Evolutionary conservation across 2,797 vertebrate genomes (phyloP), one percentile per base, ranked within the genome.

Genomic region (Aeoliscus strigatus): DNA sequence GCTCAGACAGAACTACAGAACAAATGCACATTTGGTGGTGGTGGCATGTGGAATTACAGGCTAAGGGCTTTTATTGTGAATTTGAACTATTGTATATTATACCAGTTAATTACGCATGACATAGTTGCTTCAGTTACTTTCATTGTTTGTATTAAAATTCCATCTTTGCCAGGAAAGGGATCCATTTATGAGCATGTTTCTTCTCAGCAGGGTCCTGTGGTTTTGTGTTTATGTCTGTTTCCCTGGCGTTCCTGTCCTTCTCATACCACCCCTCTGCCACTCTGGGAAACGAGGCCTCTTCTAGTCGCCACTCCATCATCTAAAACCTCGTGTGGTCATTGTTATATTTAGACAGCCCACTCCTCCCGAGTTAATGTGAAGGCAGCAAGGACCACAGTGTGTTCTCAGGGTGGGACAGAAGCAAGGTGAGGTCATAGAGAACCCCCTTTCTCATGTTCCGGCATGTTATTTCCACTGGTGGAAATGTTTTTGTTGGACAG

Each of bases 191-290:
- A 78, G 73, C 78, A 60, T 59, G 49, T 61, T 51, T 65, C 47
- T 75, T 72, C 75, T 75, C 70, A 71, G 49, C 50, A 46, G 49
- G 56, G 39, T 66, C 50, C 46, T 54, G 63, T 49, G 76, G 77
- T 50, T 74, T 58, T 54, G 38, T 70, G 76, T 80, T 81, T 70
- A 74, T 64, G 51, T 57, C 65, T 57, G 45, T 78, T 84, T 77
- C 69, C 62, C 65, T 79, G 60, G 76, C 74, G 76, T 83, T 76
- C 63, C 52, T 57, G 53, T 58, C 60, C 9, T 60, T 64, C 36
- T 72, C 70, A 62, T 73, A 62, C 71, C 66, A 62, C 32, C 46
- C 41, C 39, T 66, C 17, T 50, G 50, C 60, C 58, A 60, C 45
- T 73, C 66, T 74, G 66, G 59, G 57, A 83, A 81, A 75, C 42